Base-by-base conservation (phyloP, 2,797 vertebrate species). In the Falco naumanni region DNA sequence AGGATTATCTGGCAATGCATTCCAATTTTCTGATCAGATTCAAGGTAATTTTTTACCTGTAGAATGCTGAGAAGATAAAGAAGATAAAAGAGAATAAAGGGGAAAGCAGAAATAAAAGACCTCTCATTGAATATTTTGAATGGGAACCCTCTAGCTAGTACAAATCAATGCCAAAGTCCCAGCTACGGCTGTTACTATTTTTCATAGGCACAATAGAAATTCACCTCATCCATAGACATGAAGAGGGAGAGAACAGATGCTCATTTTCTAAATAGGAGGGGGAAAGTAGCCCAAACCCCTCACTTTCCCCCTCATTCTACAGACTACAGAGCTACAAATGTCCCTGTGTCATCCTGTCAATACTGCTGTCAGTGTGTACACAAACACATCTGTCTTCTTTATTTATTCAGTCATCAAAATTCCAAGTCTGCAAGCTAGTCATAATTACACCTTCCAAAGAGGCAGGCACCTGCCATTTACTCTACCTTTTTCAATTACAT, bases 321-420 rank as follows among this genome's bases (percentile, higher is more conserved):
- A 69, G 69, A 72, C 34, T 33, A 43, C 16, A 80, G 57, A 83
- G 71, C 28, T 84, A 83, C 41, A 59, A 70, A 68, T 14, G 41
- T 69, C 61, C 77, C 39, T 45, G 37, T 75, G 51, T 84, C 91
- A 82, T 91, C 87, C 54, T 82, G 66, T 89, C 77, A 82, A 39
- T 83, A 78, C 47, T 69, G 65, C 41, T 93, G 87, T 50, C 25
- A 2, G 53, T 82, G 53, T 75, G 60, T 70, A 94, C 85, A 95
- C 68, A 93, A 81, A 96, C 45, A 47, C 81, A 79, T 90, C 92
- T 93, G 81, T 63, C 86, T 85, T 76, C 87, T 86, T 91, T 95
- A 90, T 95, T 95, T 95, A 92, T 93, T 75, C 87, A 90, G 86
- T 95, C 92, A 96, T 96, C 96, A 95, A 92, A 96, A 97, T 94